Evolutionary conservation across 1,140 invertebrate species (phyloP).

Genomic region (Drosophila nannoptera): DNA sequence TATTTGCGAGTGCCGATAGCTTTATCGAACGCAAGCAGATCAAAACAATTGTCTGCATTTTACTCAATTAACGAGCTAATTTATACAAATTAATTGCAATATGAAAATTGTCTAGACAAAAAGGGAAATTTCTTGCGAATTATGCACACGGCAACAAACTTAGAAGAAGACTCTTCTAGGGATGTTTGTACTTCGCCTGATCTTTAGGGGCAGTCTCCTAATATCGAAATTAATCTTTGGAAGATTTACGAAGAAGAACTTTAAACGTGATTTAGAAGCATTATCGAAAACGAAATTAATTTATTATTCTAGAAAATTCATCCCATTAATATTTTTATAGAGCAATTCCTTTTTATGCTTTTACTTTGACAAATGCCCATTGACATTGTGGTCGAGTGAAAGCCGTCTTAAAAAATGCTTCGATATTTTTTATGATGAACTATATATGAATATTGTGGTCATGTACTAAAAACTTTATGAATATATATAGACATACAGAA

Average conservation of each 20-base stretch:
- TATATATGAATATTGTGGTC: conserved; percentile 23
- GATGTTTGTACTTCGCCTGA: background rate
- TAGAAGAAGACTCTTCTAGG: conserved; percentile 1
- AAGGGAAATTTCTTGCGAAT: conserved; percentile 41
- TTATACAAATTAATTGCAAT: conserved; percentile 58
- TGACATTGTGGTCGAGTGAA: background rate
- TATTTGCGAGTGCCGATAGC: conserved; percentile 22
- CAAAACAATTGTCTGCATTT: conserved; percentile 62
- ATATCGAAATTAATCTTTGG: no score
- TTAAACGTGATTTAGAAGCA: no score
- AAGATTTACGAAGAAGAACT: no score
- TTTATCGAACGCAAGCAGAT: conserved; percentile 40
- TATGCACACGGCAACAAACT: conserved; percentile 31
- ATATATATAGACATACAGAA: conserved; percentile 19
- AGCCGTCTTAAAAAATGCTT: background rate
- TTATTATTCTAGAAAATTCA: no score
- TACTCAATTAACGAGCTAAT: conserved; percentile 55
- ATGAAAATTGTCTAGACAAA: conserved; percentile 47
- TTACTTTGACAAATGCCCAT: background rate
- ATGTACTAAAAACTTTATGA: conserved; percentile 10
- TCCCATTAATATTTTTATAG: no score
- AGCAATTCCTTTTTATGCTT: background rate
- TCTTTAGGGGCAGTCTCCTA: no score
- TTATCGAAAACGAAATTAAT: no score
- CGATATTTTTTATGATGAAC: conserved; percentile 2